Base-by-base conservation (phyloP, 2,113 vertebrate genomes). In the Emydocephalus ijimae region DNA sequence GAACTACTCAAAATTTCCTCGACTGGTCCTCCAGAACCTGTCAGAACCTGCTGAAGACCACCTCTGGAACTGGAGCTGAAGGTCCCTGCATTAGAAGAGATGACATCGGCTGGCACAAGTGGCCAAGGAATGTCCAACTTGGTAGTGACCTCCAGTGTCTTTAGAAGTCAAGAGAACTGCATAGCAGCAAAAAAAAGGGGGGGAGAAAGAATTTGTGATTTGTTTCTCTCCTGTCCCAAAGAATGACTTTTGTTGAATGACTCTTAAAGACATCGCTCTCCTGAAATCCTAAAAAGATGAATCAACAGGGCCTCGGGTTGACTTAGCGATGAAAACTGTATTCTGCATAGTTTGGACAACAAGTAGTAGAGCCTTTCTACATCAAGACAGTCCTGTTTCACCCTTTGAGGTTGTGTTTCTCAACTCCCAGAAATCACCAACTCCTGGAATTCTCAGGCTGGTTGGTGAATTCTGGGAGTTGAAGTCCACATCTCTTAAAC, bases 161-260 rank as follows among this genome's bases (percentile, higher is more conserved):
- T 93, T 95, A 95, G 94, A 96, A 8, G 85, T 81, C 92, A 93
- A 85, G 4, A 93, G 85, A 93, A 74, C 94, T 92, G 91, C 95
- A 95, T 1, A 96, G 96, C 95, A 95, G 94, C 88, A 95, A 87
- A 94, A 69, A 95, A 85, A 94, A 43, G 45, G 0, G 45, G 24
- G 0, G 0, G 69, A 85, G 57, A 88, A 94, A 94, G 91, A 55
- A 64, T 24, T 91, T 85, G 89, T 20, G 69, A 81, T 39, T 81
- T 74, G 64, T 34, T 74, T 18, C 64, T 74, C 5, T 34, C 34
- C 64, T 34, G 14, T 74, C 64, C n/a, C 15, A 18, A 34, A 74
- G 4, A 69, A 64, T 64, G 61, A 3, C 64, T 0, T 93, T 91
- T 93, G 34, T 92, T 89, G 26, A 18, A 52, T 15, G 1, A 87